Conservation (phyloP, 2,113 vertebrate species). For the Elgaria multicarinata region DNA sequence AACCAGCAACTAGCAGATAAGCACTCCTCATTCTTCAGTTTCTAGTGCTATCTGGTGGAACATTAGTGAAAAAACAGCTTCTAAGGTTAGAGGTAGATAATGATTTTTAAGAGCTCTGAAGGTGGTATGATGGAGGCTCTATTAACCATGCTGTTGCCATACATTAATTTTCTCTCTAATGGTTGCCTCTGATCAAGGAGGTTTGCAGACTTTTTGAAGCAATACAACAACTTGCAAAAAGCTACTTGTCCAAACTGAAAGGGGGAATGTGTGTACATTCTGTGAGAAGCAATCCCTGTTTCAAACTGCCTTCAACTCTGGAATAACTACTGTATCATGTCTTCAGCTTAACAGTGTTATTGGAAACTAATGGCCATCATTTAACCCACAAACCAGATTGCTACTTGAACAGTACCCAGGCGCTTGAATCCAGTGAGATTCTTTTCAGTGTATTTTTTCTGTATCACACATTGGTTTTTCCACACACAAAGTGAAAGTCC, state of each 20-base stretch:
- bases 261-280: background rate
- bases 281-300: background rate
- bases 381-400: background rate
- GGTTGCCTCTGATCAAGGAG: background rate
- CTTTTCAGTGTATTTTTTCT: background rate
- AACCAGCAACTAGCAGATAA: conserved; percentile 15
- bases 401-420: background rate
- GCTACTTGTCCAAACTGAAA: background rate
- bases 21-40: conserved; percentile 49
- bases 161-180: background rate
- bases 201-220: background rate
- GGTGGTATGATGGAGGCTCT: background rate
- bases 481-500: too few species aligned
- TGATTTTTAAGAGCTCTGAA: background rate
- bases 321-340: background rate
- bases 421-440: background rate
- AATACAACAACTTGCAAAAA: background rate
- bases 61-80: conserved; percentile 27
- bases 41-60: conserved; percentile 63
- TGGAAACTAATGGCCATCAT: background rate
- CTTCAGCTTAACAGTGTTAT: background rate
- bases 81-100: background rate
- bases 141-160: background rate
- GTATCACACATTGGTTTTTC: background rate
- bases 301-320: background rate